A percentile compares a stretch with the other conserved stretches of the same genome.
Evolutionary conservation across 2,888 invertebrate genomes (phyloP).

Genomic region (Acanthosepion lycidas): DNA sequence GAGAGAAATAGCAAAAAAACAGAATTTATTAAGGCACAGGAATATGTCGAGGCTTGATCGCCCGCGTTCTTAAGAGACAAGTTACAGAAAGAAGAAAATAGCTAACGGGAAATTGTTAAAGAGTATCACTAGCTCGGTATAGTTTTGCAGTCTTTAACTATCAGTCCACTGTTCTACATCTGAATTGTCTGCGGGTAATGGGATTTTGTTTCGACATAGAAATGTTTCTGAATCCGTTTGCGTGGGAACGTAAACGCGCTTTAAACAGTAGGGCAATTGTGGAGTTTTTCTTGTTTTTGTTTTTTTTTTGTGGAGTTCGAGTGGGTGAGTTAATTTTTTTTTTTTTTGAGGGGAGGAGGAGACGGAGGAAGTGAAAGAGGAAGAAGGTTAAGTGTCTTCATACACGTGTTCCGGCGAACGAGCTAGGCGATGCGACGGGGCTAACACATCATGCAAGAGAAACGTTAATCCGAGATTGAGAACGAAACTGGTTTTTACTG

Average conservation of each 20-base stretch:
- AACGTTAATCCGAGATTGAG: background rate
- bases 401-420: background rate
- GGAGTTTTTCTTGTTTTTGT: background rate
- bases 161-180: background rate
- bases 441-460: background rate
- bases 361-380: background rate
- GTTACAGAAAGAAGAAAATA: too few species aligned
- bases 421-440: background rate
- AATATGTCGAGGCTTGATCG: too few species aligned
- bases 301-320: background rate
- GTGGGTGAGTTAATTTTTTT: background rate
- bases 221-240: background rate
- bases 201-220: background rate
- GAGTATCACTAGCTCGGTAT: too few species aligned
- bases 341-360: background rate
- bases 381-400: background rate
- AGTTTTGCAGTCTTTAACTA: too few species aligned
- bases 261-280: background rate
- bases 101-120: too few species aligned
- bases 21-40: too few species aligned
- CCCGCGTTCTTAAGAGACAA: too few species aligned
- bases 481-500: background rate
- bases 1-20: too few species aligned
- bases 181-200: background rate
- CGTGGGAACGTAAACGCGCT: background rate